phyloP scores from a whole-genome alignment of 2,888 invertebrate species.

The Dicyrtomina minuta region DNA sequence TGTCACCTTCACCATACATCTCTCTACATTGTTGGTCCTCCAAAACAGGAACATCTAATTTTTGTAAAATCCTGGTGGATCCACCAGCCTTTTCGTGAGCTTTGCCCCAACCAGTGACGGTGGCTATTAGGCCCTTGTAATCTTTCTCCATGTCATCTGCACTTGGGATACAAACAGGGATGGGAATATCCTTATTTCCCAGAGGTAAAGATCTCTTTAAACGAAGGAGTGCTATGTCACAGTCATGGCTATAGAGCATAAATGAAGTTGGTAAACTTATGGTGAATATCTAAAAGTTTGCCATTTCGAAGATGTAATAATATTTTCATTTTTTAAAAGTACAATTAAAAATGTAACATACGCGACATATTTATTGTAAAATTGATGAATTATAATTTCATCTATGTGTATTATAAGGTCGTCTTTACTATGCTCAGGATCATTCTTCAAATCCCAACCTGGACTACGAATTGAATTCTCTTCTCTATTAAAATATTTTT shows the following conservation, averaged over 20 bases:
- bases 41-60: neutral
- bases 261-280: neutral
- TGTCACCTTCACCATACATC: too few species aligned
- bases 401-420: too few species aligned
- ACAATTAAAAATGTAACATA: too few species aligned
- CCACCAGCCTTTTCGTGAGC: neutral
- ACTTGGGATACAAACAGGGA: neutral
- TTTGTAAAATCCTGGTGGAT: neutral
- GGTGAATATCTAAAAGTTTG: too few species aligned
- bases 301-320: too few species aligned
- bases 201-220: neutral
- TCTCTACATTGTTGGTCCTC: neutral
- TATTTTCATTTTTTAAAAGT: too few species aligned
- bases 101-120: neutral
- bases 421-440: too few species aligned
- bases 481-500: too few species aligned
- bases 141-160: neutral
- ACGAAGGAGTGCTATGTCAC: neutral
- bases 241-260: slow-evolving; percentile 3
- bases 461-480: too few species aligned
- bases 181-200: neutral
- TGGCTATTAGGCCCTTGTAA: neutral
- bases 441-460: too few species aligned
- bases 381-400: too few species aligned
- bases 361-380: too few species aligned